Percentiles rank a stretch among this genome's conserved stretches.
Evolutionary conservation across 2,113 vertebrate genomes (phyloP).

Genomic region (Peromyscus californicus): DNA sequence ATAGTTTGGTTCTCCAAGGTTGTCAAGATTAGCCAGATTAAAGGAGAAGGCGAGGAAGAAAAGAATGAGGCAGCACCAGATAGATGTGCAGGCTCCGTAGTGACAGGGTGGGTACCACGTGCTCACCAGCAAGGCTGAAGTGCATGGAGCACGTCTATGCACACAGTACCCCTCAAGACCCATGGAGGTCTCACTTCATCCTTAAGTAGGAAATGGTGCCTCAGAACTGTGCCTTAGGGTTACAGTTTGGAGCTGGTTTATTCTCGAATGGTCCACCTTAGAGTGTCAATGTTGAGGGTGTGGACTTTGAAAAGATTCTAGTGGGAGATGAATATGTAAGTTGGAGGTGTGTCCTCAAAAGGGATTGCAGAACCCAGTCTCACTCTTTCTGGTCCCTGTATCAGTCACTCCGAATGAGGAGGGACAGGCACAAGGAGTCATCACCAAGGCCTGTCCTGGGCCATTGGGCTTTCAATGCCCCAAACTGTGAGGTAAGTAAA

Average conservation of each 20-base stretch:
- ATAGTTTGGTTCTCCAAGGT: background rate
- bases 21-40: background rate
- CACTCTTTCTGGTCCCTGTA: background rate
- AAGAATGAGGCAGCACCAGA: background rate
- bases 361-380: background rate
- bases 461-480: background rate
- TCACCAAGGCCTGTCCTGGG: background rate
- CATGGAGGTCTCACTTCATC: background rate
- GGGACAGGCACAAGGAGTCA: background rate
- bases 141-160: background rate
- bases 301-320: background rate
- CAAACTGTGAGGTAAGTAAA: background rate
- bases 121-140: background rate
- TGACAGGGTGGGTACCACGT: background rate
- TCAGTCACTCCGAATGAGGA: background rate
- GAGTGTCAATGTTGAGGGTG: background rate
- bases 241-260: background rate
- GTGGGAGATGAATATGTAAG: background rate
- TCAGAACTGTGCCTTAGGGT: background rate
- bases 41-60: background rate
- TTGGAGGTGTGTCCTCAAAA: background rate
- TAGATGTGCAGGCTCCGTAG: background rate
- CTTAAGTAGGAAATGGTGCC: background rate
- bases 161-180: background rate
- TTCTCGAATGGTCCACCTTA: background rate